Evolutionary conservation across 1,140 invertebrate genomes (phyloP).

Genomic region (Cotesia chilonis): DNA sequence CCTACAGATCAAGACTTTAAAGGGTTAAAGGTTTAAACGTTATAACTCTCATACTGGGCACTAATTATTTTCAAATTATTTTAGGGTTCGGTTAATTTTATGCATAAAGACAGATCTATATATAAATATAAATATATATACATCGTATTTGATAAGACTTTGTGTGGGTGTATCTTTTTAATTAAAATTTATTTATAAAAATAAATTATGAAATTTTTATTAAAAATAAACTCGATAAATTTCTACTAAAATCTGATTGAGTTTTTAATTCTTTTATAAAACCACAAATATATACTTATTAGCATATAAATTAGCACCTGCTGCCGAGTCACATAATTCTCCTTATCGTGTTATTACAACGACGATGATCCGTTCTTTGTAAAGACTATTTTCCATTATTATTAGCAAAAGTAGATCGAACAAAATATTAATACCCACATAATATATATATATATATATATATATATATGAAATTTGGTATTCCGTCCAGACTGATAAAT

Average conservation of each 20-base stretch:
- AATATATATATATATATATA: constrained; percentile 39
- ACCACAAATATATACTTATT: constrained; percentile 31
- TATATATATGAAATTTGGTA: constrained; percentile 50
- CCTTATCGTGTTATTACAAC: constrained; percentile 43
- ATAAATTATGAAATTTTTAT: neutral
- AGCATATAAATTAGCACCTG: constrained; percentile 40
- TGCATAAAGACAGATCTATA: neutral
- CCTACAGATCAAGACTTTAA: constrained; percentile 59
- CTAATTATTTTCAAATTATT: constrained; percentile 58
- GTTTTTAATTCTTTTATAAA: constrained; percentile 22
- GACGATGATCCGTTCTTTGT: constrained; percentile 31
- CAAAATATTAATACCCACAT: neutral
- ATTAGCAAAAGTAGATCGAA: constrained; percentile 24
- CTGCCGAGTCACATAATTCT: constrained; percentile 31
- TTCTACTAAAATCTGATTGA: constrained; percentile 1
- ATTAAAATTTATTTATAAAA: neutral
- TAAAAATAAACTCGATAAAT: neutral
- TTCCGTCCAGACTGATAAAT: constrained; percentile 45
- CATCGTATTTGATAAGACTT: neutral
- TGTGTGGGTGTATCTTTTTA: too few species aligned
- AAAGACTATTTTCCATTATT: constrained; percentile 24
- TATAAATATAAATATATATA: neutral
- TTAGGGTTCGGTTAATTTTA: neutral
- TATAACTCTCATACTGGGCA: constrained; percentile 41
- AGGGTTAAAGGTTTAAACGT: constrained; percentile 40